Percentiles rank a stretch among this genome's conserved stretches.
Conservation (phyloP, 1,140 invertebrate species). For the Steinernema khuongi region DNA sequence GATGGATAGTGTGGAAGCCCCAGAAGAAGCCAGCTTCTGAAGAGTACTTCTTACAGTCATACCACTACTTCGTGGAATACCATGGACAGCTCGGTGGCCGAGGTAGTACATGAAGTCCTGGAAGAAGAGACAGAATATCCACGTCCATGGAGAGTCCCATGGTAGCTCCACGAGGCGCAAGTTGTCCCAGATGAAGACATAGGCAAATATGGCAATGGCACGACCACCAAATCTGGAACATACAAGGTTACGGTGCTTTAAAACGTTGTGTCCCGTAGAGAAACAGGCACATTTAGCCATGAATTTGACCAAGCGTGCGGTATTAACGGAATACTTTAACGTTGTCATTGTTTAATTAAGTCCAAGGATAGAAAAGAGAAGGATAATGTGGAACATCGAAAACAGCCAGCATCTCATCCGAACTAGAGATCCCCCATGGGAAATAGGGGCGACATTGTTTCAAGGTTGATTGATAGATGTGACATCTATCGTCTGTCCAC, state of each 20-base stretch:
- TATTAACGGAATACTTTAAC: no score
- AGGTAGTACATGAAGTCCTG: constrained; percentile 60
- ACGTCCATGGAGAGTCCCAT: constrained; percentile 59
- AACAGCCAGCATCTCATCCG: no score
- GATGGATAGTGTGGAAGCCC: constrained; percentile 90
- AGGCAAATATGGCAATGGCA: constrained; percentile 53
- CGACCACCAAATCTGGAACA: constrained; percentile 54
- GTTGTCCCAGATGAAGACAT: constrained; percentile 56
- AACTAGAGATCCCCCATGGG: no score
- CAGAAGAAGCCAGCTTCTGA: constrained; percentile 80
- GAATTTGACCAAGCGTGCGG: no score
- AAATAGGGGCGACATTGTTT: no score
- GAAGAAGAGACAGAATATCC: constrained; percentile 54
- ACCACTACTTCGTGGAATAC: constrained; percentile 41
- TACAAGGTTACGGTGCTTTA: no score
- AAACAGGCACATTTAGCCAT: no score
- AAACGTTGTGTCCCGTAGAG: constrained; percentile 12
- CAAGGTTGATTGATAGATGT: no score
- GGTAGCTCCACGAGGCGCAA: constrained; percentile 54
- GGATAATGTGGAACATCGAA: no score
- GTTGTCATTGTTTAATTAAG: no score
- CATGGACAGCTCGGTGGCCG: constrained; percentile 62
- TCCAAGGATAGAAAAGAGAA: no score
- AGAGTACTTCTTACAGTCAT: constrained; percentile 20
- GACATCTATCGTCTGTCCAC: no score